Evolutionary conservation across 1,140 invertebrate species (phyloP).

Genomic region (Penaeus japonicus): DNA sequence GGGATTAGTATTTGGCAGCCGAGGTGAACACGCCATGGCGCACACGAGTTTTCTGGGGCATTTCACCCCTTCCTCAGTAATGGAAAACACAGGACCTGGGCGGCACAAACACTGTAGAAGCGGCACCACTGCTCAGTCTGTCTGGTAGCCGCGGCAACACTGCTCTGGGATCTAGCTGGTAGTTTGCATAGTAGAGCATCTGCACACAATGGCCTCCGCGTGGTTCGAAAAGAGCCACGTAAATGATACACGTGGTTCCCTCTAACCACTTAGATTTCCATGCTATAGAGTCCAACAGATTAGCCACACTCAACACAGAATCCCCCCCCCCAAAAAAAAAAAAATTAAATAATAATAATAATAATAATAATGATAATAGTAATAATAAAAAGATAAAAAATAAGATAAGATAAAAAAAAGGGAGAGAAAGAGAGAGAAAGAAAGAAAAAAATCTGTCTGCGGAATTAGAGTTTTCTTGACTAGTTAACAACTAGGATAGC

Average conservation of each 20-base stretch:
- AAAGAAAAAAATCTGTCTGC: not conserved
- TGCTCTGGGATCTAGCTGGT: constrained; percentile 21
- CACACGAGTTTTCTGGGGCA: no score
- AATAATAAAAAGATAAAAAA: not conserved
- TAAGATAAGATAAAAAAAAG: not conserved
- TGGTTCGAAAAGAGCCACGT: not conserved
- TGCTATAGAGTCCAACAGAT: no score
- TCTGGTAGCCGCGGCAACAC: constrained; percentile 41
- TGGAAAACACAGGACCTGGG: not conserved
- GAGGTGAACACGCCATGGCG: no score
- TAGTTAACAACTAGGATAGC: no score
- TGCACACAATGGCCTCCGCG: not conserved
- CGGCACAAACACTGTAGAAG: constrained; percentile 30
- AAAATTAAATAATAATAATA: not conserved
- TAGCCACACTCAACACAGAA: no score
- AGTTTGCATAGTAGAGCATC: not conserved
- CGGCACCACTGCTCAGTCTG: constrained; percentile 19
- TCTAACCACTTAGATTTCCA: no score
- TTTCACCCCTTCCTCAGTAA: not conserved
- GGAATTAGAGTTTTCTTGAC: not conserved
- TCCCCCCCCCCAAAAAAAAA: no score
- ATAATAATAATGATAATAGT: not conserved
- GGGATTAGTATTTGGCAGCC: no score
- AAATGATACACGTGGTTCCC: not conserved
- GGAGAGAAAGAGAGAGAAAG: not conserved